phyloP scores from a whole-genome alignment of 2,888 invertebrate species.

The Gryllus longicercus region DNA sequence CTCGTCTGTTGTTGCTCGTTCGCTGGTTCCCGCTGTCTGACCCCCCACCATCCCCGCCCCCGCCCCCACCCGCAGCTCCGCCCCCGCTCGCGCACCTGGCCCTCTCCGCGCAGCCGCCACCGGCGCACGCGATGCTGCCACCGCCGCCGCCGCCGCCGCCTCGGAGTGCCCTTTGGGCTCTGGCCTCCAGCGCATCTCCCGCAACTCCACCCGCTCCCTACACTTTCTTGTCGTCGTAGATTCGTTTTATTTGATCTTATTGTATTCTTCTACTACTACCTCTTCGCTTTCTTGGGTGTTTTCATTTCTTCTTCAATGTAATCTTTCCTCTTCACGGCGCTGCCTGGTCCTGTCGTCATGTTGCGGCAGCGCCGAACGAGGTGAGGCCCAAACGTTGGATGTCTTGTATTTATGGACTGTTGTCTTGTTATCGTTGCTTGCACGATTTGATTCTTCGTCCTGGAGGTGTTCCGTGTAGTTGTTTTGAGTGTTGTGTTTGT shows the following conservation, averaged over 20 bases:
- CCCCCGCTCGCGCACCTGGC: constrained; percentile 4
- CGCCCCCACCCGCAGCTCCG: not conserved
- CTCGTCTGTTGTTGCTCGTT: not conserved
- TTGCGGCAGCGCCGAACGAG: not conserved
- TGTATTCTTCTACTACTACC: no score
- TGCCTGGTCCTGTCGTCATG: not conserved
- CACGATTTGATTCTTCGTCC: not conserved
- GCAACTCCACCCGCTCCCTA: not conserved
- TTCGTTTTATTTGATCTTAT: no score
- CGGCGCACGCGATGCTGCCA: not conserved
- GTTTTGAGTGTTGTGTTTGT: not conserved
- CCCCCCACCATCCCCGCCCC: not conserved
- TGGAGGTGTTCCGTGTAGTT: not conserved
- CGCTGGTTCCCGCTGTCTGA: not conserved
- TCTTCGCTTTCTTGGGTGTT: no score
- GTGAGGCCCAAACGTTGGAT: not conserved
- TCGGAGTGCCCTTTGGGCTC: not conserved
- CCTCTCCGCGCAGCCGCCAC: not conserved
- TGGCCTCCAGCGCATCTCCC: not conserved
- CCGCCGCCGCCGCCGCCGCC: not conserved
- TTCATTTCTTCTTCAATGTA: not conserved
- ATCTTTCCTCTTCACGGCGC: not conserved
- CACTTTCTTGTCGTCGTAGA: not conserved
- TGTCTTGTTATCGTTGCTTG: constrained; percentile 6
- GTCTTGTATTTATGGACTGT: not conserved